Evolutionary conservation across 2,797 vertebrate species (phyloP), one percentile per base, ranked within the genome.

Genomic region (Parambassis ranga): DNA sequence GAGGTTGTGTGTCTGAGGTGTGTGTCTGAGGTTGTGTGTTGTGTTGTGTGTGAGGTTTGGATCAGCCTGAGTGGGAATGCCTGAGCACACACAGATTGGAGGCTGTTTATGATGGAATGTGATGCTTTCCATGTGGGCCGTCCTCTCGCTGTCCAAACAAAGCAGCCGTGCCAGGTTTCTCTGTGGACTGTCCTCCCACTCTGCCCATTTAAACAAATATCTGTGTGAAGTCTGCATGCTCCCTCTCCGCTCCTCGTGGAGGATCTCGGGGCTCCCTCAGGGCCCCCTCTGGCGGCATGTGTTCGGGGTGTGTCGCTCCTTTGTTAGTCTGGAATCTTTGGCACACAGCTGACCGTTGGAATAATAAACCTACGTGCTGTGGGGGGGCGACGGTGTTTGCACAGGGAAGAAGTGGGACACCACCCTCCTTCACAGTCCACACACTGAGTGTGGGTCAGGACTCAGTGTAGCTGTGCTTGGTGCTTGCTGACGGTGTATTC

Each of bases 11-110:
- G n/a, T n/a, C n/a, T n/a, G n/a, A n/a, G n/a, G n/a, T n/a, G n/a
- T n/a, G n/a, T 71, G 32, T 73, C 74, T 83, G 78, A 81, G 82
- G 82, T 83, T 84, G n/a, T n/a, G n/a, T n/a, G n/a, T n/a, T n/a
- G n/a, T n/a, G n/a, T n/a, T n/a, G n/a, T n/a, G n/a, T n/a, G n/a
- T n/a, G n/a, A 86, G 81, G 82, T 65, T 51, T 18, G 33, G 43
- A 10, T 39, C 46, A 51, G 50, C 32, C 48, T 50, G 39, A 70
- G 83, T 30, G 64, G 79, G 71, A 32, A 77, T 39, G 62, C 60
- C 53, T 69, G 74, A 56, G 60, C 38, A 75, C 19, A 33, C 53
- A 22, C 47, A 42, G 38, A 37, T 61, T 71, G 63, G 38, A 20
- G 48, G 51, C 46, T 9, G 16, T 61, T 79, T 44, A 49, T 48